Percentiles rank a stretch among this genome's conserved stretches.
Conservation (phyloP, 2,888 invertebrate species). For the Ptycholaimellus sp. region DNA sequence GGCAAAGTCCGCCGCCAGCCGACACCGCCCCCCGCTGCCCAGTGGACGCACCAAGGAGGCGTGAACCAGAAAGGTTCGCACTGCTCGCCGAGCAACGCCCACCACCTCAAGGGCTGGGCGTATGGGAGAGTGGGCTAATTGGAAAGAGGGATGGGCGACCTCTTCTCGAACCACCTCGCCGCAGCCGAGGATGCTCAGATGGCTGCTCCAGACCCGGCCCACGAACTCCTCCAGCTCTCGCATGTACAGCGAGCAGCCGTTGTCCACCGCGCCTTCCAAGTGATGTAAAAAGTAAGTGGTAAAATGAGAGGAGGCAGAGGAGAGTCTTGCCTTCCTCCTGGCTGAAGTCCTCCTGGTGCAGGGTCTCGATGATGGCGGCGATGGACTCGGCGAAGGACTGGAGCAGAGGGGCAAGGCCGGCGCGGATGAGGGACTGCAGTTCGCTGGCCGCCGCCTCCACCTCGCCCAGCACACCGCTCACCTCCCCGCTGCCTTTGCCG, state of each 20-base stretch:
- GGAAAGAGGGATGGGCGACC: no score
- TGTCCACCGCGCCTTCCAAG: no score
- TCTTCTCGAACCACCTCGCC: conserved; percentile 39
- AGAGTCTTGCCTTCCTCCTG: conserved; percentile 7
- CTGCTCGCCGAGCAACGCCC: conserved; percentile 45
- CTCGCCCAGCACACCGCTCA: conserved; percentile 3
- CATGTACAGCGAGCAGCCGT: conserved; percentile 66
- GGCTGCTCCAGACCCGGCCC: conserved; percentile 42
- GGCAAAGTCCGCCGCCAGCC: conserved; percentile 47
- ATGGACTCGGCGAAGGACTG: conserved; percentile 59
- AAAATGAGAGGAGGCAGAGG: no score
- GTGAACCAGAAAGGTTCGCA: conserved; percentile 63
- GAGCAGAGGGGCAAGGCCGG: conserved; percentile 29
- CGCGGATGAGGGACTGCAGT: conserved; percentile 12
- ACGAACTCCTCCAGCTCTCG: conserved; percentile 52
- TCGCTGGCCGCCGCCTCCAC: conserved; percentile 9
- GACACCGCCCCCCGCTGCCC: conserved; percentile 48
- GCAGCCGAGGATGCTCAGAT: conserved; percentile 45
- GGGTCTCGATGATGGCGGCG: conserved; percentile 66
- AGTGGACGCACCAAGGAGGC: conserved; percentile 54
- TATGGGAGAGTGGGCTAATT: no score
- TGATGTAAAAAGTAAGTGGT: no score
- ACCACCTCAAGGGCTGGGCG: no score
- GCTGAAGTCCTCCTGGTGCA: conserved; percentile 51
- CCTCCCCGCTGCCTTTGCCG: background rate